These are phyloP conservation scores for Trididemnum clinides DNA, from an alignment of 23 tunicate species.

Conservation along the genomic window DNA sequence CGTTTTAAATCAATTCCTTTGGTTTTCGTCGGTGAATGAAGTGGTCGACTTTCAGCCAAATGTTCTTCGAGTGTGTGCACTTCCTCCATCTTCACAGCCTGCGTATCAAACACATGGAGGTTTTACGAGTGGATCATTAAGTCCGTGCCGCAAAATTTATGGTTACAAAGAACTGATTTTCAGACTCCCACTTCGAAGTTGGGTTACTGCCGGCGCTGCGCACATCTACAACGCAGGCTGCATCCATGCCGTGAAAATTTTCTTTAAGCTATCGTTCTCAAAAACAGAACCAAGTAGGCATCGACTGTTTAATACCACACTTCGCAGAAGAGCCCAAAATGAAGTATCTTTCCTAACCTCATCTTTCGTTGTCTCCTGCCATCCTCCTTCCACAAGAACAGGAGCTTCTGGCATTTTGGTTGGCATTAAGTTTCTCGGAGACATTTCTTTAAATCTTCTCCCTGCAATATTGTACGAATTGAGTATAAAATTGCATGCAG, in stretches of 20 bases:
- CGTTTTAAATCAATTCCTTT: conserved; percentile 44
- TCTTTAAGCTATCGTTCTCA: too few species aligned
- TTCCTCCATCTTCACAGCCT: conserved; percentile 47
- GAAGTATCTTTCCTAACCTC: conserved; percentile 66
- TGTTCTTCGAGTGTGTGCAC: conserved; percentile 45
- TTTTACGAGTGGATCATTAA: too few species aligned
- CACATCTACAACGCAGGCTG: too few species aligned
- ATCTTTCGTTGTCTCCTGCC: conserved; percentile 66
- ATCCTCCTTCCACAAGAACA: conserved; percentile 70
- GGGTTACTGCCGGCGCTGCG: too few species aligned
- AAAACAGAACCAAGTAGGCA: too few species aligned
- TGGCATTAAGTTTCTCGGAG: conserved; percentile 48
- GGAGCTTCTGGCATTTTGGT: conserved; percentile 60
- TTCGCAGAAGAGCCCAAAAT: too few species aligned
- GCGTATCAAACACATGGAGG: background rate
- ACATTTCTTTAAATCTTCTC: conserved; percentile 66
- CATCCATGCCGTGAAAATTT: too few species aligned
- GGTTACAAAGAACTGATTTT: too few species aligned
- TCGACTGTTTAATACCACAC: too few species aligned
- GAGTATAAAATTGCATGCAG: too few species aligned
- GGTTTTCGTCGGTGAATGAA: conserved; percentile 22
- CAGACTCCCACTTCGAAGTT: too few species aligned
- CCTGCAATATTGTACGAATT: conserved; percentile 16
- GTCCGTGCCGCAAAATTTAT: too few species aligned
- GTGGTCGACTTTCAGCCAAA: conserved; percentile 29